Base-by-base conservation (phyloP, 2,797 vertebrate genomes). In the Pangasius larnaudii region DNA sequence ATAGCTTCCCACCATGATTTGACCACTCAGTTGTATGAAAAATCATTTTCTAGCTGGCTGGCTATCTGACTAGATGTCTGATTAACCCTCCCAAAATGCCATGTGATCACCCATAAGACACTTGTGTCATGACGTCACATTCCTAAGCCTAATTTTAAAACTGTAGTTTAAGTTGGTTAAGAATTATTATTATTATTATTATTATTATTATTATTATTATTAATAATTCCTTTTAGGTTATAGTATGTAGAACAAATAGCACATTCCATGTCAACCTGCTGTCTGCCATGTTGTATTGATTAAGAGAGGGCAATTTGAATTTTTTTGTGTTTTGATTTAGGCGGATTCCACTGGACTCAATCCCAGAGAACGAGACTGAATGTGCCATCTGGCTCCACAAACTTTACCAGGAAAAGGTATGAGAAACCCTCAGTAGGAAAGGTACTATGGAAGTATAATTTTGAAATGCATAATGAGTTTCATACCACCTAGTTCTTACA, bases 341-440 rank as follows among this genome's bases (percentile, higher is more conserved):
- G 94, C 94, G 98, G 88, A 99, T 99, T 93, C 98, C 98, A 3
- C 93, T 99, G 39, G 97, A 98, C 79, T 93, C 93, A 1, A 93
- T 99, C 89, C 99, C 98, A 0, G 97, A 99, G 83, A 97, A 96
- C 2, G 98, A 99, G 88, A 93, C 95, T 1, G 94, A 96, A 86
- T 99, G 98, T 90, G 96, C 97, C 0, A 94, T 94, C 69, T 99
- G 99, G 98, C 97, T 99, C 9, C 97, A 99, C 92, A 98, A 96
- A 91, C 96, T 99, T 2, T 99, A 99, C 93, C 98, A 99, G 94
- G 98, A 99, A 94, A 99, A 99, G 97, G 99, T 99, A 77, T 92
- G 95, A 77, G 58, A 1, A 65, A 53, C 8, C 46, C 10, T 79
- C 33, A 5, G 9, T 56, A 22, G n/a, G 18, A 10, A 75, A 19